Conservation (phyloP, 2,113 vertebrate genomes). For the Polyodon spathula region DNA sequence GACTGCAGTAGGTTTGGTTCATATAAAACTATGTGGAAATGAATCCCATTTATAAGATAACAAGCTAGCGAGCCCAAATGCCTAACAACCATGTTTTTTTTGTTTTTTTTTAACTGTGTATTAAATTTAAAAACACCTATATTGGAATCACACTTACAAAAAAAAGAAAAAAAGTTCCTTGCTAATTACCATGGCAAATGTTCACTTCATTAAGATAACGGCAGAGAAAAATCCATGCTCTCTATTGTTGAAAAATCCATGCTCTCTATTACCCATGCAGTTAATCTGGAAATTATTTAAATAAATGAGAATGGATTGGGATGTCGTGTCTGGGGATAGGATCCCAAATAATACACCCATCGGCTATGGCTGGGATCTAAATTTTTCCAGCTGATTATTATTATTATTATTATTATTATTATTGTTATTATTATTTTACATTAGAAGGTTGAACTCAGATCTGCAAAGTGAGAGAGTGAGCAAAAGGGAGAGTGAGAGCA, state of each 20-base stretch:
- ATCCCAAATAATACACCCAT: neutral
- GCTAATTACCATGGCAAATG: constrained; percentile 41
- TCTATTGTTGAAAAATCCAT: too few relatives aligned
- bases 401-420: too few relatives aligned
- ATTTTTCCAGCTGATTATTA: too few relatives aligned
- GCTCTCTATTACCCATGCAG: constrained; percentile 37
- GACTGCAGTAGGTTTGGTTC: too few relatives aligned
- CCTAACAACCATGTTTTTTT: neutral
- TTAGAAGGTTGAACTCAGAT: neutral
- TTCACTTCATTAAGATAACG: constrained; percentile 48
- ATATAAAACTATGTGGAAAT: too few relatives aligned
- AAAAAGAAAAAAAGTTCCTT: neutral
- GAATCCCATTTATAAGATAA: too few relatives aligned
- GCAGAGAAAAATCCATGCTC: constrained; percentile 34
- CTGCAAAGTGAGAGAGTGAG: neutral
- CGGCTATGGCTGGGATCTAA: neutral
- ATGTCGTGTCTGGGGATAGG: neutral
- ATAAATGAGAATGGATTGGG: constrained; percentile 33
- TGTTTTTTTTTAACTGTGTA: too few relatives aligned
- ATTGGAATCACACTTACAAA: neutral
- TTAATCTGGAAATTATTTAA: constrained; percentile 32
- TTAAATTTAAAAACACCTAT: too few relatives aligned
- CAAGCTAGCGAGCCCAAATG: too few relatives aligned
- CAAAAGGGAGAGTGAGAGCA: neutral
- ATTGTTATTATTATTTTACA: too few relatives aligned